Evolutionary conservation across 2,888 invertebrate species (phyloP).

Genomic region (Salpingus planirostris): DNA sequence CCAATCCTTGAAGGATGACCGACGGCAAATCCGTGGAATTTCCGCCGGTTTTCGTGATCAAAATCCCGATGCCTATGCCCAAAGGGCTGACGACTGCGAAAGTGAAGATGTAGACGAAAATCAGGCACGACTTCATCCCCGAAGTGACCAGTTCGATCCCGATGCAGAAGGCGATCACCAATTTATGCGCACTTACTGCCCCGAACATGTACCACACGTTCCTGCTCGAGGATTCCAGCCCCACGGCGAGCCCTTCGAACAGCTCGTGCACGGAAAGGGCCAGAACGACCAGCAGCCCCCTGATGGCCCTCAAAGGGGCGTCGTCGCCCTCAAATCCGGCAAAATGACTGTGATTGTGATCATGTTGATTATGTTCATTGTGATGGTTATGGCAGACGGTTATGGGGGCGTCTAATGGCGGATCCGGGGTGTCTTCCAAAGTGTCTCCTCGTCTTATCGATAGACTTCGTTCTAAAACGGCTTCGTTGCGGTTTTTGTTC

Average conservation of each 20-base stretch:
- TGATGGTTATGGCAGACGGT: conserved; percentile 9
- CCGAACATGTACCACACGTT: conserved; percentile 74
- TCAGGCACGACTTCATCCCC: conserved; percentile 53
- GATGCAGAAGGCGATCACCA: conserved; percentile 81
- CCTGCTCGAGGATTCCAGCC: conserved; percentile 55
- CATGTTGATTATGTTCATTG: conserved; percentile 16
- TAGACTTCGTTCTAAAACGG: conserved; percentile 26
- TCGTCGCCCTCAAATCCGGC: conserved; percentile 21
- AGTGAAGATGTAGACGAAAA: conserved; percentile 59
- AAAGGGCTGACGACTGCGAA: conserved; percentile 74
- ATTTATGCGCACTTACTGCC: conserved; percentile 76
- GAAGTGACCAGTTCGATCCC: conserved; percentile 73
- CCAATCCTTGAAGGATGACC: conserved; percentile 71
- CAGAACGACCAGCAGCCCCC: conserved; percentile 70
- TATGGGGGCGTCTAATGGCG: not conserved
- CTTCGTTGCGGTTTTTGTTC: conserved; percentile 22
- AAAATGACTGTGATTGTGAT: conserved; percentile 31
- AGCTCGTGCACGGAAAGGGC: conserved; percentile 80
- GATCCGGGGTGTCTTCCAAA: conserved; percentile 6
- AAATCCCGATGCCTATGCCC: conserved; percentile 67
- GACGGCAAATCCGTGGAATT: conserved; percentile 55
- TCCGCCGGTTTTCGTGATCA: conserved; percentile 51
- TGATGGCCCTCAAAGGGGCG: conserved; percentile 41
- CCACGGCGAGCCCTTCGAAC: conserved; percentile 81
- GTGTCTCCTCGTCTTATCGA: conserved; percentile 19